A percentile compares a stretch with the other conserved stretches of the same genome.
These are phyloP conservation scores for Hypolimnas misippus DNA, from an alignment of 2,888 invertebrate genomes.

Conservation along the genomic window DNA sequence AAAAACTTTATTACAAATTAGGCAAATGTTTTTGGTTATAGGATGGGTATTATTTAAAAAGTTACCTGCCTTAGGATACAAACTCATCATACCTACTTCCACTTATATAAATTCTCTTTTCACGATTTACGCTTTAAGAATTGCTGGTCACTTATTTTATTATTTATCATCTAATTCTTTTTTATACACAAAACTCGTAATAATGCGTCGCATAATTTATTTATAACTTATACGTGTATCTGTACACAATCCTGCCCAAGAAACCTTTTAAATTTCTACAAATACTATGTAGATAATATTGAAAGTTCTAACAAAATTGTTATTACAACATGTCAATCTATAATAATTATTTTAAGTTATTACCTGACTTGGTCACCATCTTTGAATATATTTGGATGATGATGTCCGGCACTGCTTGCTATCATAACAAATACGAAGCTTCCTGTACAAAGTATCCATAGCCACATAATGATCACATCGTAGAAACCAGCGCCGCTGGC, in stretches of 20 bases:
- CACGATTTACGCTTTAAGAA: no score
- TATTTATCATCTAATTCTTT: no score
- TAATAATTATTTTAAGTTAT: conserved; percentile 21
- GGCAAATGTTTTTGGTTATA: conserved; percentile 23
- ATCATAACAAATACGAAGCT: conserved; percentile 86
- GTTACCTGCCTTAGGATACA: conserved; percentile 11
- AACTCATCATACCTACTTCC: conserved; percentile 12
- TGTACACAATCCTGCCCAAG: no score
- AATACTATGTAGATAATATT: no score
- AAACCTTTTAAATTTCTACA: no score
- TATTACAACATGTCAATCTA: neutral
- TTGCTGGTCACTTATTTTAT: no score
- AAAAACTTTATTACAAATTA: conserved; percentile 24
- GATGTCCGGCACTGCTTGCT: conserved; percentile 91
- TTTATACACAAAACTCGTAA: no score
- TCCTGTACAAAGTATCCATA: conserved; percentile 79
- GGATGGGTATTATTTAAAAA: conserved; percentile 25
- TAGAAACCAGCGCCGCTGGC: conserved; percentile 58
- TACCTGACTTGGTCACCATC: conserved; percentile 90
- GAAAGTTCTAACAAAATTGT: no score
- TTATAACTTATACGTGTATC: no score
- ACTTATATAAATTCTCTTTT: conserved; percentile 11
- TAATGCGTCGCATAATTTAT: no score
- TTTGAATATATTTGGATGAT: conserved; percentile 91
- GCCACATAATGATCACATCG: conserved; percentile 79